phyloP scores from a whole-genome alignment of 2,888 invertebrate genomes.

The Charanyca ferruginea region DNA sequence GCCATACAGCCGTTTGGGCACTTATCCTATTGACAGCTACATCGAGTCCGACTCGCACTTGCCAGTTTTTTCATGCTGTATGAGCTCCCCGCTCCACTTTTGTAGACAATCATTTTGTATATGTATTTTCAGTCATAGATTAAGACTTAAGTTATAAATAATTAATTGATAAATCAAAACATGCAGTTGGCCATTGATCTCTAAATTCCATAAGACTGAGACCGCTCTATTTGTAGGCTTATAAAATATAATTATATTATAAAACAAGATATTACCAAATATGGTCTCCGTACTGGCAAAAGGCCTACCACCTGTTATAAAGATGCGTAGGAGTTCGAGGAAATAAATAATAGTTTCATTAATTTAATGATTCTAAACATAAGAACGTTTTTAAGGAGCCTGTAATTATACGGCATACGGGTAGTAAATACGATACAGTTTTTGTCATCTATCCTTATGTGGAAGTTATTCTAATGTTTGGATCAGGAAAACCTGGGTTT shows the following conservation, averaged over 20 bases:
- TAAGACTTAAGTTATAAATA: too few relatives aligned
- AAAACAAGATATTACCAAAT: slow-evolving; percentile 12
- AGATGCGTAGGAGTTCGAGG: slow-evolving; percentile 43
- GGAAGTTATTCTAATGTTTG: slow-evolving; percentile 2
- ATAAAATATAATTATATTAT: not conserved
- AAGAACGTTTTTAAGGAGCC: slow-evolving; percentile 1
- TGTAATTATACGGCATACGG: slow-evolving; percentile 25
- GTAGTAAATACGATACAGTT: slow-evolving; percentile 22
- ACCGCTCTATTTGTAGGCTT: not conserved
- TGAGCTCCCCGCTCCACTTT: too few relatives aligned
- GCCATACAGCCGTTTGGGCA: too few relatives aligned
- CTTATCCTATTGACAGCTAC: too few relatives aligned
- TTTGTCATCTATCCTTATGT: slow-evolving; percentile 26
- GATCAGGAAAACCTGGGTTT: slow-evolving; percentile 34
- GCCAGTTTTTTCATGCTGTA: too few relatives aligned
- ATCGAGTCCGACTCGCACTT: too few relatives aligned
- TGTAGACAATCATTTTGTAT: too few relatives aligned
- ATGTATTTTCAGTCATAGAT: too few relatives aligned
- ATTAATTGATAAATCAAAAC: too few relatives aligned
- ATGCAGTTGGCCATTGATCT: not conserved
- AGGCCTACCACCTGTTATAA: slow-evolving; percentile 18
- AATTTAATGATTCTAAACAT: slow-evolving; percentile 31
- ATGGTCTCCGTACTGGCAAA: slow-evolving; percentile 9
- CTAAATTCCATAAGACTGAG: not conserved
- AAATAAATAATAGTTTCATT: slow-evolving; percentile 24